Evolutionary conservation across 37 sponge, comb jelly and placozoan species (phyloP).

Genomic region (Beroe ovata): DNA sequence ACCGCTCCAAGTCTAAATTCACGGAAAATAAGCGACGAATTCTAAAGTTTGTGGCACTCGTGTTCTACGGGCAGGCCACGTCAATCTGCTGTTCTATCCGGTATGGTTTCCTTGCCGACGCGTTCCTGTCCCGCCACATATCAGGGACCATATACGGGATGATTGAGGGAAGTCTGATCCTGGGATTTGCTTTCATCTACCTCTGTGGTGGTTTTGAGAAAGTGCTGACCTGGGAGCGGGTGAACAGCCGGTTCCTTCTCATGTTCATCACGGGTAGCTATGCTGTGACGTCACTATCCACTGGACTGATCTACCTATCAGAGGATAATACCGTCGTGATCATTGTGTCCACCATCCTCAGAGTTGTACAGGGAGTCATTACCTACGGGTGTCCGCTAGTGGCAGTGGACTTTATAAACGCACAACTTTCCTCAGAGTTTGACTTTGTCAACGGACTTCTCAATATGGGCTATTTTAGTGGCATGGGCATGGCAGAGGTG

Average conservation of each 20-base stretch:
- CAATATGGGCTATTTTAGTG: neutral
- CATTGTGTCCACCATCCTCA: slow-evolving; percentile 2
- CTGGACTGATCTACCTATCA: slow-evolving; percentile 6
- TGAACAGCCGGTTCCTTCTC: neutral
- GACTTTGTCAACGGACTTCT: neutral
- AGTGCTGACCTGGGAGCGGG: neutral
- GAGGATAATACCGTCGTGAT: neutral
- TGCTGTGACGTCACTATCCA: neutral
- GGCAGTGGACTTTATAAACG: slow-evolving; percentile 14
- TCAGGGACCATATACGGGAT: neutral
- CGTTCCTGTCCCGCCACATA: neutral
- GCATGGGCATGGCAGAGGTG: neutral
- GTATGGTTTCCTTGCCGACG: slow-evolving; percentile 42
- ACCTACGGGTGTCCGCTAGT: neutral
- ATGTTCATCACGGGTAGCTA: neutral
- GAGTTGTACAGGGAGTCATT: neutral
- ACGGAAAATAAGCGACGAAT: neutral
- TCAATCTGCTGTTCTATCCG: slow-evolving; percentile 57
- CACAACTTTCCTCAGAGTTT: neutral
- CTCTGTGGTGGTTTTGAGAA: neutral
- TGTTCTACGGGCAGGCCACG: slow-evolving; percentile 5
- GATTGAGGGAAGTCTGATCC: neutral
- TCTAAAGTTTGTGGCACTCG: neutral
- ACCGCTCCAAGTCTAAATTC: neutral
- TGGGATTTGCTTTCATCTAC: slow-evolving; percentile 8